Evolutionary conservation across 2,888 invertebrate genomes (phyloP).

Genomic region (Lasius fuliginosus): DNA sequence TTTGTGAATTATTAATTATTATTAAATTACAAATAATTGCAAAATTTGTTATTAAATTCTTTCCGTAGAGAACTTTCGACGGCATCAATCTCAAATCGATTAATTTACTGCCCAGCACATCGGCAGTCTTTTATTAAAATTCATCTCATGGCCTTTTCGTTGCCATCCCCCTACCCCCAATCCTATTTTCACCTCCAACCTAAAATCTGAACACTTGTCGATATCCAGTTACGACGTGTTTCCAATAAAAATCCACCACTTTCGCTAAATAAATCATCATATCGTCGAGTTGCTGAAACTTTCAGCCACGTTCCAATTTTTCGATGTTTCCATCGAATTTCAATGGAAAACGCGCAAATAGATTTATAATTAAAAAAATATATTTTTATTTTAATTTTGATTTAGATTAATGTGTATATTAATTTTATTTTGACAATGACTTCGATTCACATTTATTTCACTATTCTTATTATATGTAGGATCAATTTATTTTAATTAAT

Average conservation of each 20-base stretch:
- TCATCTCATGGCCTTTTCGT: slow-evolving; percentile 62
- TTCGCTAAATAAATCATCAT: slow-evolving; percentile 71
- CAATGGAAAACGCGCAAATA: background rate
- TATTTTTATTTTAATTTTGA: background rate
- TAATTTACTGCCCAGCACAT: slow-evolving; percentile 41
- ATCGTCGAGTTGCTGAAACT: slow-evolving; percentile 54
- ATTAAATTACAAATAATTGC: slow-evolving; percentile 3
- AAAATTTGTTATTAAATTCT: slow-evolving; percentile 25
- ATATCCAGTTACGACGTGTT: slow-evolving; percentile 69
- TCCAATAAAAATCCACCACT: slow-evolving; percentile 64
- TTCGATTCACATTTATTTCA: background rate
- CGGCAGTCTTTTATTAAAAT: slow-evolving; percentile 67
- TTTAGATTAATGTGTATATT: background rate
- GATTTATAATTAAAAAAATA: slow-evolving; percentile 3
- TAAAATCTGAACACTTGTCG: slow-evolving; percentile 53
- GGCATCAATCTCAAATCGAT: slow-evolving; percentile 31
- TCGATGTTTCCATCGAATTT: background rate
- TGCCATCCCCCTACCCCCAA: slow-evolving; percentile 16
- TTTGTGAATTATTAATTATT: background rate
- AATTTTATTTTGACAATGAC: background rate
- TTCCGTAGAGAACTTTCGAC: background rate
- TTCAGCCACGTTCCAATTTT: slow-evolving; percentile 37
- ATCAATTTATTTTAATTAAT: background rate
- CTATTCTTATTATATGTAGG: background rate
- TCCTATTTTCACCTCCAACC: slow-evolving; percentile 44